A percentile compares a stretch with the other conserved stretches of the same genome.
These are phyloP conservation scores for Ostrea denselamellosa DNA, from an alignment of 1,140 invertebrate genomes.

Conservation along the genomic window DNA sequence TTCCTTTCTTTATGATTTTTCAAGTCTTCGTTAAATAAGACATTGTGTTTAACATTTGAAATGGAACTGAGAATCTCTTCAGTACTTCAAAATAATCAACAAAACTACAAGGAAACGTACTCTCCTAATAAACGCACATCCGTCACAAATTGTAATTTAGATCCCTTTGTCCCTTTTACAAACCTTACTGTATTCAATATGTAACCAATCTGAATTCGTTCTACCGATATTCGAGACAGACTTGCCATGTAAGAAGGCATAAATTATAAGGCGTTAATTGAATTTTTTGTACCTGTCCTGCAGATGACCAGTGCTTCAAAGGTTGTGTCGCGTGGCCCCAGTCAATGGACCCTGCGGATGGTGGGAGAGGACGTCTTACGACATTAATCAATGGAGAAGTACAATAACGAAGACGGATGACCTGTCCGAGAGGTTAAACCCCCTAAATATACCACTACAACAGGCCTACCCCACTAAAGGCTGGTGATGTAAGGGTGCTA, in stretches of 20 bases:
- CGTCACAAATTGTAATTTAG: no score
- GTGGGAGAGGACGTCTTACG: not conserved
- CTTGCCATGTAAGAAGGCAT: not conserved
- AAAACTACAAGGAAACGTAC: no score
- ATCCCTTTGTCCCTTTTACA: not conserved
- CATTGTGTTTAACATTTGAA: no score
- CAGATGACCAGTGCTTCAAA: not conserved
- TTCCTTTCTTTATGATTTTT: not conserved
- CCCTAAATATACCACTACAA: conserved; percentile 6
- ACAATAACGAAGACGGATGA: conserved; percentile 3
- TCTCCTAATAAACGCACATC: not conserved
- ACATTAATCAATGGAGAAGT: not conserved
- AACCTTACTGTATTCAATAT: not conserved
- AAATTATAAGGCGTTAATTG: conserved; percentile 25
- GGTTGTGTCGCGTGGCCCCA: not conserved
- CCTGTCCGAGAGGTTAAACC: not conserved
- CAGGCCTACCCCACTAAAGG: not conserved
- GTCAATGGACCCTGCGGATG: not conserved
- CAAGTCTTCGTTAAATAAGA: not conserved
- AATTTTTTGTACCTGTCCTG: not conserved
- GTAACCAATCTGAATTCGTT: not conserved
- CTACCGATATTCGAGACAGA: not conserved
- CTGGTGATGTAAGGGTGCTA: not conserved
- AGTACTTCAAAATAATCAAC: no score
- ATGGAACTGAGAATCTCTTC: no score